A percentile compares a stretch with the other conserved stretches of the same genome.
phyloP scores from a whole-genome alignment of 2,113 vertebrate genomes.

The Osmerus mordax region DNA sequence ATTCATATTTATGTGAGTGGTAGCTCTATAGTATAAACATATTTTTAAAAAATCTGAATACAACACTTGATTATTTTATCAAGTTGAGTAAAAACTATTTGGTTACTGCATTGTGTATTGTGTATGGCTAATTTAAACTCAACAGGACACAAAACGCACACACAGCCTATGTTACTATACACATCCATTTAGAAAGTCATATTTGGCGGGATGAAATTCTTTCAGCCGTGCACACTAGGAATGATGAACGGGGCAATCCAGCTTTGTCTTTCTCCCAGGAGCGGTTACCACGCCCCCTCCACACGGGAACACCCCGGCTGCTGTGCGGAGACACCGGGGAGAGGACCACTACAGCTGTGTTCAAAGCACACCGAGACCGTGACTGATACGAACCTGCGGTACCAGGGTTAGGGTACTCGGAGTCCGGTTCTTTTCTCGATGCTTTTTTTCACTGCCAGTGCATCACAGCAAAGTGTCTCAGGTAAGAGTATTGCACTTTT shows the following conservation, averaged over 20 bases:
- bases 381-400: not conserved
- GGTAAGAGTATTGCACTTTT: not conserved
- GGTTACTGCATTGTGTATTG: no score
- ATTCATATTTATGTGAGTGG: no score
- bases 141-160: constrained; percentile 1
- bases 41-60: no score
- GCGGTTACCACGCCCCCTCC: constrained; percentile 60
- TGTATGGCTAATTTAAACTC: no score
- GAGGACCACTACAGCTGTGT: constrained; percentile 7
- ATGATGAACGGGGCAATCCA: not conserved
- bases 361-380: constrained; percentile 34
- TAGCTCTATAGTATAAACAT: no score
- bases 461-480: not conserved
- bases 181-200: no score
- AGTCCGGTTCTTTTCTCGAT: not conserved
- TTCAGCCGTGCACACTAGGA: constrained; percentile 31
- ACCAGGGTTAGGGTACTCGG: not conserved
- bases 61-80: no score
- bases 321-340: not conserved
- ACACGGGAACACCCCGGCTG: constrained; percentile 58
- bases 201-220: not conserved
- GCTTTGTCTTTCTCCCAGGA: not conserved
- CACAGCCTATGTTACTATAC: not conserved
- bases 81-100: no score
- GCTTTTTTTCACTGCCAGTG: not conserved